Conservation (phyloP, 1,140 invertebrate genomes). For the Drosophila orosa region DNA sequence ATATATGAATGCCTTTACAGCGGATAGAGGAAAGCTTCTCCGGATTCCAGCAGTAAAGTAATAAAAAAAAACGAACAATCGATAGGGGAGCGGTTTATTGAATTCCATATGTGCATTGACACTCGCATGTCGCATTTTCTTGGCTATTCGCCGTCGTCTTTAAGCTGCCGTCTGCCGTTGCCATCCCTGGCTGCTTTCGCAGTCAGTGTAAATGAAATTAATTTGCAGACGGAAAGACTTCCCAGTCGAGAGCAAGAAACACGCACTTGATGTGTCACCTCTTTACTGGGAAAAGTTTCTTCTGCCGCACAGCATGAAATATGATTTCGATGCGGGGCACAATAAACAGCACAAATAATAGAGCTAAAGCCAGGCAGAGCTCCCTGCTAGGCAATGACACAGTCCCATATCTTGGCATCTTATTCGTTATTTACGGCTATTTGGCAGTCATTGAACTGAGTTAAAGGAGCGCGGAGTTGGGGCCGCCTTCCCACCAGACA, state of each 20-base stretch:
- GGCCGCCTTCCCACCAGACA: slow-evolving; percentile 20
- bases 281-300: slow-evolving; percentile 34
- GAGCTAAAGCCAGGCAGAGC: slow-evolving; percentile 11
- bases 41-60: slow-evolving; percentile 1
- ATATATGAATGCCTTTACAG: slow-evolving; percentile 19
- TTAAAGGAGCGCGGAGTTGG: slow-evolving; percentile 1
- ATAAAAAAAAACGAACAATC: slow-evolving; percentile 20
- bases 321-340: slow-evolving; percentile 20
- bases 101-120: slow-evolving; percentile 11
- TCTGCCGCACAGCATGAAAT: slow-evolving; percentile 28
- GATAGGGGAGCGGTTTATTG: slow-evolving; percentile 14
- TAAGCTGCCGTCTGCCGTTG: background rate
- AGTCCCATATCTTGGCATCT: slow-evolving; percentile 39
- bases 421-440: slow-evolving; percentile 68
- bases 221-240: slow-evolving; percentile 28
- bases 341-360: slow-evolving; percentile 51
- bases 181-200: slow-evolving; percentile 26
- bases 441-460: slow-evolving; percentile 72
- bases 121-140: slow-evolving; percentile 22
- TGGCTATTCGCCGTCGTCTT: background rate
- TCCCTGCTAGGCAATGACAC: slow-evolving; percentile 31
- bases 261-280: slow-evolving; percentile 40
- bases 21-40: slow-evolving; percentile 5
- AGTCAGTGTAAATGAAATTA: slow-evolving; percentile 52
- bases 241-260: slow-evolving; percentile 14